Base-by-base conservation (phyloP, 2,113 vertebrate genomes). In the Pica pica region DNA sequence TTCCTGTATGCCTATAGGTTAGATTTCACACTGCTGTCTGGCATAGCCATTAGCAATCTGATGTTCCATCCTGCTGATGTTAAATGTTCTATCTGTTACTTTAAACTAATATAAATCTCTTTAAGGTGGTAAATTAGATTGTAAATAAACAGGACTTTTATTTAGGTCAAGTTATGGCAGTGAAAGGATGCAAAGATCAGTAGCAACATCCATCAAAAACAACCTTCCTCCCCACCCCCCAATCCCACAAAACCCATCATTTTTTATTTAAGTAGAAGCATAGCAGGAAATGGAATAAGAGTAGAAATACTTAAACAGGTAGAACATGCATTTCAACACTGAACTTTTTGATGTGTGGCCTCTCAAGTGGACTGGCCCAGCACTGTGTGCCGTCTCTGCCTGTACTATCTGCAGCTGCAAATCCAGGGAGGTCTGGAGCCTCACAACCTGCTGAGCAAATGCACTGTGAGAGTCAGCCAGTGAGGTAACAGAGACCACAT, bases 201-300 rank as follows among this genome's bases (percentile, higher is more conserved):
- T 37, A 77, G 16, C 11, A n/a, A 14, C 1, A 6, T 2, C 13
- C 16, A 22, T 27, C 1, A 27, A 68, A 64, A 59, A 52, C 24
- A 30, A 59, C 4, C 16, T 8, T 9, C 1, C 4, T 9, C 16
- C 7, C 15, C 24, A 11, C 1, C 4, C 18, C 16, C 9, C 19
- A 35, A 11, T 7, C 13, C 21, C 20, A 16, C 2, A 22, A 33
- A 26, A 5, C 2, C 21, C 3, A 33, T 60, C 0, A 24, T 23
- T 50, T 27, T 9, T n/a, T 8, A 44, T 83, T 67, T 61, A 52
- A 27, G 13, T 50, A 31, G 44, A 63, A 73, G 5, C 7, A 11
- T 33, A 44, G 6, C 22, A 55, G 65, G 13, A 69, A 81, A 27
- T n/a, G 2, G 6, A 64, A 4, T 44, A 71, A 49, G 42, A 59